A percentile compares a stretch with the other conserved stretches of the same genome.
Evolutionary conservation across 1,140 invertebrate genomes (phyloP).

Genomic region (Drosophila leontia): DNA sequence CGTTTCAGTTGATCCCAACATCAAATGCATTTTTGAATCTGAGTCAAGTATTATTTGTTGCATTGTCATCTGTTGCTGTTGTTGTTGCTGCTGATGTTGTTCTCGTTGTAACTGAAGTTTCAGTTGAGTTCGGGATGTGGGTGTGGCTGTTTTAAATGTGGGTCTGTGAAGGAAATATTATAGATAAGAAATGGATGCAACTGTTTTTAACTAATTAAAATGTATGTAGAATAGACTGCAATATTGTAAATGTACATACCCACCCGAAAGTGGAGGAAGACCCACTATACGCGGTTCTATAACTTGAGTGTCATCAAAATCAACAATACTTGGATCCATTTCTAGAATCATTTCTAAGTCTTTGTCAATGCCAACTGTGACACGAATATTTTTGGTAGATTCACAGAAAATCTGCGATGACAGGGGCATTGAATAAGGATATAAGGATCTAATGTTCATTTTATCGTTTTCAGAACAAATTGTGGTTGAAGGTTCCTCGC

Average conservation of each 20-base stretch:
- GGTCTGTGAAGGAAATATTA: conserved; percentile 86
- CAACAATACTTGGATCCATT: conserved; percentile 88
- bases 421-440: neutral
- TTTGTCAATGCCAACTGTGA: conserved; percentile 87
- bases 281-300: conserved; percentile 62
- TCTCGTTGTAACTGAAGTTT: conserved; percentile 94
- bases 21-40: conserved; percentile 56
- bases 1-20: conserved; percentile 37
- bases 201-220: neutral
- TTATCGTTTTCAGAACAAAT: conserved; percentile 52
- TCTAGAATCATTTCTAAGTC: conserved; percentile 88
- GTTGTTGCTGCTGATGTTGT: conserved; percentile 89
- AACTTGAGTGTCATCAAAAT: conserved; percentile 82
- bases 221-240: neutral
- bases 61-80: conserved; percentile 86
- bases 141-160: conserved; percentile 91
- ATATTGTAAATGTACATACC: conserved; percentile 66
- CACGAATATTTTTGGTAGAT: conserved; percentile 83
- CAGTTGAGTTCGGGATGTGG: conserved; percentile 93
- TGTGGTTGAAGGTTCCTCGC: conserved; percentile 55
- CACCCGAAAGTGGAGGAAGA: conserved; percentile 82
- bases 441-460: neutral
- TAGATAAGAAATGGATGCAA: neutral
- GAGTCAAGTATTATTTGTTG: conserved; percentile 85
- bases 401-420: conserved; percentile 5